Evolutionary conservation across 2,888 invertebrate species (phyloP), one percentile per base, ranked within the genome.

Genomic region (Lasioglossum oenotherae): DNA sequence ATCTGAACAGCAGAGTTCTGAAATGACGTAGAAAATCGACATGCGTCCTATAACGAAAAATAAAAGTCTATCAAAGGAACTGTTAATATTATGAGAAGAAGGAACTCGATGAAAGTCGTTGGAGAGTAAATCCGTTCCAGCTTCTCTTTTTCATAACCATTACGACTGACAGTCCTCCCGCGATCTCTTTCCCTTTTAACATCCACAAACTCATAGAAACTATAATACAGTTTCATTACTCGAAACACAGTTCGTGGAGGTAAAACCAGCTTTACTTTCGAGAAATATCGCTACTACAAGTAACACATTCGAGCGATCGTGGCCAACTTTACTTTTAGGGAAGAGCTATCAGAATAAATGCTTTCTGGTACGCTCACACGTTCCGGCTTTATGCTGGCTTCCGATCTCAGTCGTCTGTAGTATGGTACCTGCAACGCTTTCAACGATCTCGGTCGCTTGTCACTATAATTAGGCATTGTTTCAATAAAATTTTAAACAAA

Each of bases 331-430:
- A 64, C 27, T 31, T 19, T 35, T 35, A 67, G 23, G 35, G 19
- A 69, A 38, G 23, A 69, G 35, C 67, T 69, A 23, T 69, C 67
- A 38, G 67, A 69, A 69, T 8, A 6, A 69, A 38, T 23, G 23
- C 64, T 69, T 69, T 38, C 31, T 69, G 67, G 19, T 35, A 10
- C 67, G 67, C 67, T 69, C 67, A 2, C 35, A 23, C 31, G 12
- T 67, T 67, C 35, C 67, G 23, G 38, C 38, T 69, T 23, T 35
- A 23, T 19, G 38, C 23, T 38, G 38, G 23, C 38, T 38, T 38
- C 35, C 38, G 69, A 69, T 69, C 69, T 69, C 38, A 69, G 38
- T 69, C 69, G 69, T 38, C 38, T 69, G 69, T 69, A 69, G 35
- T 23, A 12, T 38, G 69, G 69, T 69, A 69, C 69, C 69, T 69